Evolutionary conservation across 2,113 vertebrate species (phyloP).

Genomic region (Oncorhynchus nerka): DNA sequence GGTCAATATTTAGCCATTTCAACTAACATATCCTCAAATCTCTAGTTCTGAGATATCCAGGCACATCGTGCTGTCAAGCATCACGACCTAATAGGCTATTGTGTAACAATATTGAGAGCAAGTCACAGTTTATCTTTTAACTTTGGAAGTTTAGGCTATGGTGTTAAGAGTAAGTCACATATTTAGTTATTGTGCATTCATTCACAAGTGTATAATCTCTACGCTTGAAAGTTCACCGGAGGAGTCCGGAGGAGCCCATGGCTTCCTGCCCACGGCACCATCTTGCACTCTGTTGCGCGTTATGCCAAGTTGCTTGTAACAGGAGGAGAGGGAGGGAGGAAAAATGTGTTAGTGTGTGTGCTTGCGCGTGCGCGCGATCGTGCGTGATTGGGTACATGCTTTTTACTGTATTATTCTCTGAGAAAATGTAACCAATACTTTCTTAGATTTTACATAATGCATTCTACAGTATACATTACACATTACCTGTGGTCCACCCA

Average conservation of each 20-base stretch:
- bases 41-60: neutral
- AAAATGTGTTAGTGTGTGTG: conserved; percentile 1
- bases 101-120: conserved; percentile 39
- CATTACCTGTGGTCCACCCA: too few relatives aligned
- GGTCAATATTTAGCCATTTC: too few relatives aligned
- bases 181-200: conserved; percentile 38
- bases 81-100: conserved; percentile 53
- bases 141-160: conserved; percentile 10
- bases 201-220: conserved; percentile 48
- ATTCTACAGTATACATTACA: too few relatives aligned
- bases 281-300: conserved; percentile 7
- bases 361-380: conserved; percentile 9
- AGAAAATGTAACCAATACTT: too few relatives aligned
- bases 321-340: neutral
- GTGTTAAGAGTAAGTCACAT: conserved; percentile 13
- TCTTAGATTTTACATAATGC: too few relatives aligned
- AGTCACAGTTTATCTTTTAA: conserved; percentile 12
- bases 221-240: conserved; percentile 49
- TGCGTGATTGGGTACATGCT: conserved; percentile 17
- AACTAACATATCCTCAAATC: neutral
- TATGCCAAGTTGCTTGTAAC: neutral
- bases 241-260: conserved; percentile 32
- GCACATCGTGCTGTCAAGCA: conserved; percentile 52
- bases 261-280: neutral
- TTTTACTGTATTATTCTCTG: too few relatives aligned